Evolutionary conservation across 2,797 vertebrate species (phyloP), one percentile per base, ranked within the genome.

Genomic region (Smutsia gigantea): DNA sequence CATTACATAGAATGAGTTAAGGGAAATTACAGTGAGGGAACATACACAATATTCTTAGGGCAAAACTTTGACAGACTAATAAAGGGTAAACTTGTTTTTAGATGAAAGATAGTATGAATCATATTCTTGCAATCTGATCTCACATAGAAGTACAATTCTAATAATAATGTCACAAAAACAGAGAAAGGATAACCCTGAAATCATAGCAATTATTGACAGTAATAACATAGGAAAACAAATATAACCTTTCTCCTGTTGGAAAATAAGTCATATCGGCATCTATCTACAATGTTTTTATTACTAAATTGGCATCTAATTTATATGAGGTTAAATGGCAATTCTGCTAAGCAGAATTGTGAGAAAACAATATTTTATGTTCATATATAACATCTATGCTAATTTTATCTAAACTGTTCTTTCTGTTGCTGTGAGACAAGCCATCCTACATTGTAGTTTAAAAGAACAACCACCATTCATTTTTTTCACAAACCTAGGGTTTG

Each of bases 91-190:
- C 39, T 88, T n/a, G 77, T 94, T 46, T 87, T 87, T 63, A 78
- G 82, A 46, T 85, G 88, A 61, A 19, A 72, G 0, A 0, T 85
- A 84, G 39, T 77, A 82, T 85, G 83, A 94, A 17, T 37, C 39
- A 89, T 71, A 55, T 94, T 87, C 34, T 93, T 89, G 93, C 66
- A 82, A 98, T 97, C 93, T 97, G 81, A 97, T 97, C 51, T 87
- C 39, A 97, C 83, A 2, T 53, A 94, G 93, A 97, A 92, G 17
- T 83, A 31, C 91, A 87, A 72, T 42, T 83, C 5, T 66, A 84
- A n/a, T 68, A 93, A 12, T 39, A 46, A 92, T 51, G 66, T 75
- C 31, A 55, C 13, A 85, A 37, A 87, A 90, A 64, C 68, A 68
- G 29, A 90, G 78, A 89, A 75, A 72, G 59, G 3, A 6, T 53